phyloP scores from a whole-genome alignment of 2,113 vertebrate species.

The Epinephelus cyanopodus region DNA sequence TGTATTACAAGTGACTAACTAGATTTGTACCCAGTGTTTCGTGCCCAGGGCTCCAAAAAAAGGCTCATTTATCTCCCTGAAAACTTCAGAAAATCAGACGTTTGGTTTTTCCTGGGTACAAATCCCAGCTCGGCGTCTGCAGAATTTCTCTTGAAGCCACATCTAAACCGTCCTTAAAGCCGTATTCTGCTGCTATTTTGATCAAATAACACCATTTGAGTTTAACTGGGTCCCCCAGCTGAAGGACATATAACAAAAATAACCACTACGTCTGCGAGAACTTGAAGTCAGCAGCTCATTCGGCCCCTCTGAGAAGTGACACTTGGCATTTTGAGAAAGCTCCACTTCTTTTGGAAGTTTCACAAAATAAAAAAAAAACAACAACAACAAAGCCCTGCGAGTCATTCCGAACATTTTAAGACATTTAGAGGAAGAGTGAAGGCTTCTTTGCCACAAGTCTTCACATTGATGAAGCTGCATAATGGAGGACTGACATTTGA shows the following conservation, averaged over 20 bases:
- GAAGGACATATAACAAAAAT: slow-evolving; percentile 47
- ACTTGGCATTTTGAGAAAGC: slow-evolving; percentile 34
- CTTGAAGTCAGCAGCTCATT: slow-evolving; percentile 16
- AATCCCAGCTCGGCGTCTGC: slow-evolving; percentile 8
- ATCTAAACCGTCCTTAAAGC: slow-evolving; percentile 14
- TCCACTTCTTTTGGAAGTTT: not conserved
- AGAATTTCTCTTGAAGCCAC: not conserved
- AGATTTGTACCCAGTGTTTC: not conserved
- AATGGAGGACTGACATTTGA: slow-evolving; percentile 48
- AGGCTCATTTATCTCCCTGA: not conserved
- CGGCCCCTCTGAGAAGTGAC: slow-evolving; percentile 22
- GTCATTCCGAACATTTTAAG: slow-evolving; percentile 18
- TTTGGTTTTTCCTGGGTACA: not conserved
- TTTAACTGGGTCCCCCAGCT: slow-evolving; percentile 27
- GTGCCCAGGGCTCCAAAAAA: not conserved
- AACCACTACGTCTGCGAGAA: slow-evolving; percentile 45
- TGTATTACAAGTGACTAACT: not conserved
- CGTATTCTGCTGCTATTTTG: slow-evolving; percentile 21
- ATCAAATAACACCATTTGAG: slow-evolving; percentile 53
- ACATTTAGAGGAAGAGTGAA: slow-evolving; percentile 46
- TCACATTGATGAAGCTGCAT: slow-evolving; percentile 41
- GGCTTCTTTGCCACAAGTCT: slow-evolving; percentile 44
- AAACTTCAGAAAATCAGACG: not conserved
- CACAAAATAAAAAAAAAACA: not conserved
- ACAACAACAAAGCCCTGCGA: slow-evolving; percentile 3